A percentile compares a stretch with the other conserved stretches of the same genome.
These are phyloP conservation scores for Ceyx melanurus DNA, from an alignment of 2,113 vertebrate genomes.

Conservation along the genomic window DNA sequence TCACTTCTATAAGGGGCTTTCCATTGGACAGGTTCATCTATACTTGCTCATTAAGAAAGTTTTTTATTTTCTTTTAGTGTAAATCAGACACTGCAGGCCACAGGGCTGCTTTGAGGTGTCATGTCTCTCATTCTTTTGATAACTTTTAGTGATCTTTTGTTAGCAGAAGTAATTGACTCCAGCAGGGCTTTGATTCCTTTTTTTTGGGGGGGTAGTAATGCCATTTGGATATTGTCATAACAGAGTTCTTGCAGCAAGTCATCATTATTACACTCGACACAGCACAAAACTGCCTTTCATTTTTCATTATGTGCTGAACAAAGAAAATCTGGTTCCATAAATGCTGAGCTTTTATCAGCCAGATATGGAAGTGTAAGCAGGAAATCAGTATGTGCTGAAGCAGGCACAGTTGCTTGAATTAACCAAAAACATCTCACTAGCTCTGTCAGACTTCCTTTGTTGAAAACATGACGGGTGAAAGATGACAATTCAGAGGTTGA, in stretches of 20 bases:
- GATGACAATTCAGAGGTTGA: not conserved
- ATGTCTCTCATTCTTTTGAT: not conserved
- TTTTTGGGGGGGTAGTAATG: rapidly evolving
- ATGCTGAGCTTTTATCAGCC: not conserved
- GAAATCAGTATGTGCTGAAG: constrained; percentile 39
- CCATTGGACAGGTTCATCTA: not conserved
- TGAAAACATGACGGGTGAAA: not conserved
- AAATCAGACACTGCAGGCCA: not conserved
- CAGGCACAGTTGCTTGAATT: constrained; percentile 1
- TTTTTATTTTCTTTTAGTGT: not conserved
- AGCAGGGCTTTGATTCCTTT: not conserved
- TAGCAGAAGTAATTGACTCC: not conserved
- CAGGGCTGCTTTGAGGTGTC: not conserved
- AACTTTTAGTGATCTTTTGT: not conserved
- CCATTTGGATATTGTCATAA: not conserved
- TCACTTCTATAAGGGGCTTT: not conserved
- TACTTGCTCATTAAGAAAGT: not conserved
- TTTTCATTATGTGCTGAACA: not conserved
- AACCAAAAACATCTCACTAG: not conserved
- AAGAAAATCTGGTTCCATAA: not conserved
- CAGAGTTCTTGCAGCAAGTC: not conserved
- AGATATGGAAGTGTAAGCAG: constrained; percentile 16
- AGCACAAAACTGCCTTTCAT: not conserved
- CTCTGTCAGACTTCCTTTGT: constrained; percentile 2
- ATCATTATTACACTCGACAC: not conserved